These are phyloP conservation scores for Fregetta grallaria DNA, from an alignment of 2,113 vertebrate species.

Conservation along the genomic window DNA sequence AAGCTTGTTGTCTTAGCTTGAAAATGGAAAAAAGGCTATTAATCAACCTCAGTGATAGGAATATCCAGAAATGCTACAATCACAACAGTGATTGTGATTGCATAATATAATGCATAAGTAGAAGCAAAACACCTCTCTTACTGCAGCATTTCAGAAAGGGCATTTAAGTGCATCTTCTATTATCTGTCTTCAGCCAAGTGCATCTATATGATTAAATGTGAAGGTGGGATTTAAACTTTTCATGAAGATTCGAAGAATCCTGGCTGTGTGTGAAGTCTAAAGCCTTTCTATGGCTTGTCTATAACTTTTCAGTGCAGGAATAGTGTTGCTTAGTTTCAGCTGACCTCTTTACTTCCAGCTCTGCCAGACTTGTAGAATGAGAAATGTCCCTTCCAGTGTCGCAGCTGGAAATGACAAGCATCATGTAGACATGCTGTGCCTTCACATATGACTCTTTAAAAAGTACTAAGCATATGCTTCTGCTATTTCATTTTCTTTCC, in stretches of 20 bases:
- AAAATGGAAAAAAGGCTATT: neutral
- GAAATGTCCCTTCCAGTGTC: neutral
- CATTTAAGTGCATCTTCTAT: neutral
- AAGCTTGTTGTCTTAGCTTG: neutral
- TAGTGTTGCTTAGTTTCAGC: neutral
- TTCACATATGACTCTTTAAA: neutral
- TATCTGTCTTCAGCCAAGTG: neutral
- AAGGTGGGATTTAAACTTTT: neutral
- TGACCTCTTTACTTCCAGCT: neutral
- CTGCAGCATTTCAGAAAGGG: neutral
- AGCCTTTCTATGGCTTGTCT: neutral
- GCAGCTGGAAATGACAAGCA: neutral
- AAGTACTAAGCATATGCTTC: neutral
- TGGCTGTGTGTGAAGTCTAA: neutral
- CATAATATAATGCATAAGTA: neutral
- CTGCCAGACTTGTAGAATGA: neutral
- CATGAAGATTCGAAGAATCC: neutral
- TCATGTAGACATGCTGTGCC: neutral
- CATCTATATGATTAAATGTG: neutral
- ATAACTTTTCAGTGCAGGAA: neutral
- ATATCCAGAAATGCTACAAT: neutral
- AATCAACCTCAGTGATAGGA: neutral
- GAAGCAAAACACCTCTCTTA: neutral
- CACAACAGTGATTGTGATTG: neutral
- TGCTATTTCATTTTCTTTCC: neutral